Evolutionary conservation across 2,797 vertebrate species (phyloP), one percentile per base, ranked within the genome.

Genomic region (Lepilemur septentrionalis): DNA sequence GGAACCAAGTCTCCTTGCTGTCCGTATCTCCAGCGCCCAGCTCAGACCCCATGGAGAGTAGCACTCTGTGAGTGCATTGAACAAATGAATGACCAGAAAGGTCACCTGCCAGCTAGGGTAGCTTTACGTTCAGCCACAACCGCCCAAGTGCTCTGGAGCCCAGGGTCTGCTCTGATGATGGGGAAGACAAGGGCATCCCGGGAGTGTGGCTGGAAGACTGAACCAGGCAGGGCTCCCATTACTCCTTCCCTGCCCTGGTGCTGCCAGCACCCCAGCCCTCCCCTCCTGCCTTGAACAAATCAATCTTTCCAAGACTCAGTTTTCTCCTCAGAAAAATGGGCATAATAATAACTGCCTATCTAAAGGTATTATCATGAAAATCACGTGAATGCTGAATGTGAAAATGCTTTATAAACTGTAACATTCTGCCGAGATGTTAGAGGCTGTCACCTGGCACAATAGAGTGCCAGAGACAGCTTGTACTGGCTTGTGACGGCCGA

Each of bases 401-500:
- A 25, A 59, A 28, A 59, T 59, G 57, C 57, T 59, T 25, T 59
- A 25, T 25, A 59, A 59, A 59, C 57, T 28, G 22, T 57, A 25
- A 11, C 4, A 23, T 59, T 83, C 61, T 35, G 65, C 20, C 43
- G 46, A 35, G 81, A 20, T 48, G 59, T 28, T 13, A 55, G 32
- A 59, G 23, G 46, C 50, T 41, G 1, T 46, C 46, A 7, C 82
- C 32, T 17, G 87, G 28, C 43, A 3, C 57, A 2, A 1, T 11
- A 30, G n/a, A 5, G 2, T 25, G 15, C 79, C 7, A 13, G 14
- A 5, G 6, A 23, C 5, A 18, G 57, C 46, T 35, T 4, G 28
- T 13, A 3, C 76, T 7, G 1, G 52, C 70, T 23, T 3, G 0
- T 12, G 55, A 48, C 2, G 41, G 43, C 20, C 13, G 6, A 8